Evolutionary conservation across 1,140 invertebrate species (phyloP), one percentile per base, ranked within the genome.

Genomic region (Atta cephalotes): DNA sequence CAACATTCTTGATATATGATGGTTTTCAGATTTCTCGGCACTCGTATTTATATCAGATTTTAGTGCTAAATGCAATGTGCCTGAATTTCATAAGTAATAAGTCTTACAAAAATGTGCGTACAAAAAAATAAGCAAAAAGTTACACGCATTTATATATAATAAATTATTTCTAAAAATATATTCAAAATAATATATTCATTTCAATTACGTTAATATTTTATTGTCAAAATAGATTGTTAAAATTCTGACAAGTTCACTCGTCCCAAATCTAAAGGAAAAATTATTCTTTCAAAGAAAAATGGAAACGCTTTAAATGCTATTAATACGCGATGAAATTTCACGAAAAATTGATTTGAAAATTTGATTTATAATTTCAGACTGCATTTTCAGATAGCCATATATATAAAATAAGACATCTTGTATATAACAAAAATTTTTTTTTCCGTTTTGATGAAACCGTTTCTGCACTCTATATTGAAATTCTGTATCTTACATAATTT

Each of bases 1-100:
- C 68, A 62, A 60, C 39, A 21, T 63, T 2, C 56, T 76, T 74
- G 70, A 60, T 74, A 62, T n/a, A 45, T 18, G 80, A 84, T 21
- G 70, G 25, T 51, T 76, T 62, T n/a, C 39, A 49, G 39, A 62
- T 18, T 74, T 35, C 56, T 31, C 25, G n/a, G 25, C 14, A 76
- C 74, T 12, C 18, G 39, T 39, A 74, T 82, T 51, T 56, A 58
- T 58, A 58, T 71, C 66, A 25, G 39, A 62, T 84, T 84, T 84
- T 62, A 76, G n/a, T 45, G 25, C 58, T 74, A 53, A 82, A 74
- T 18, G 31, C n/a, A 71, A 81, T 65, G 1, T 25, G 28, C 14
- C 18, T 16, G 28, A 62, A 9, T 14, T 21, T 21, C n/a, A 14
- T 5, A 12, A 49, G 18, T 51, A 45, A 63, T 9, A 25, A 65